These are phyloP conservation scores for Rhadina sibilatrix DNA, from an alignment of 2,113 vertebrate genomes.

Conservation along the genomic window DNA sequence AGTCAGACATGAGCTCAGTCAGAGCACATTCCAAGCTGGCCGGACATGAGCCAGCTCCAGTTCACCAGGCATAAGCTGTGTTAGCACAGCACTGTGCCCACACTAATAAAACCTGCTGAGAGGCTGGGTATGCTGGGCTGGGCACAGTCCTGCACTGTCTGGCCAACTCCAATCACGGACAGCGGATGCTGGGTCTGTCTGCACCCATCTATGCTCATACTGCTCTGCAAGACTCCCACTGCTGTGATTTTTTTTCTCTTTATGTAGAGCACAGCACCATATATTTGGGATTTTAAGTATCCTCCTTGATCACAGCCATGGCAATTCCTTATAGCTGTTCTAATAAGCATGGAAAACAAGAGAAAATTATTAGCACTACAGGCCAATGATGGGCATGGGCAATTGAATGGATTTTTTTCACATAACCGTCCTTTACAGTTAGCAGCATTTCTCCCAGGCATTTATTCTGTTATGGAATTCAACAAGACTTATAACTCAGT, in stretches of 20 bases:
- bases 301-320: not conserved
- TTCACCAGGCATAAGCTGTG: not conserved
- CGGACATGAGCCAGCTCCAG: not conserved
- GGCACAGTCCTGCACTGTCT: constrained; percentile 32
- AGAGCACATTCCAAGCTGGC: constrained; percentile 17
- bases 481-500: not conserved
- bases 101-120: constrained; percentile 16
- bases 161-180: constrained; percentile 3
- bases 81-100: constrained; percentile 23
- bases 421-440: not conserved
- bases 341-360: not conserved
- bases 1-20: constrained; percentile 62
- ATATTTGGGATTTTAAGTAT: not conserved
- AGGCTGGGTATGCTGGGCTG: not conserved
- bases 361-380: not conserved
- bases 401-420: not conserved
- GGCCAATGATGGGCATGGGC: not conserved
- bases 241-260: not conserved
- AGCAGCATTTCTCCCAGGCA: not conserved
- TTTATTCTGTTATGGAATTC: not conserved
- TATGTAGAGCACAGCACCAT: not conserved
- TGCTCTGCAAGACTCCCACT: not conserved
- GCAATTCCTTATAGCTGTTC: not conserved
- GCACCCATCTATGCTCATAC: not conserved
- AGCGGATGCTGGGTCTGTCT: not conserved